Conservation (phyloP, 2,113 vertebrate genomes). For the Chlamydotis undulata region DNA sequence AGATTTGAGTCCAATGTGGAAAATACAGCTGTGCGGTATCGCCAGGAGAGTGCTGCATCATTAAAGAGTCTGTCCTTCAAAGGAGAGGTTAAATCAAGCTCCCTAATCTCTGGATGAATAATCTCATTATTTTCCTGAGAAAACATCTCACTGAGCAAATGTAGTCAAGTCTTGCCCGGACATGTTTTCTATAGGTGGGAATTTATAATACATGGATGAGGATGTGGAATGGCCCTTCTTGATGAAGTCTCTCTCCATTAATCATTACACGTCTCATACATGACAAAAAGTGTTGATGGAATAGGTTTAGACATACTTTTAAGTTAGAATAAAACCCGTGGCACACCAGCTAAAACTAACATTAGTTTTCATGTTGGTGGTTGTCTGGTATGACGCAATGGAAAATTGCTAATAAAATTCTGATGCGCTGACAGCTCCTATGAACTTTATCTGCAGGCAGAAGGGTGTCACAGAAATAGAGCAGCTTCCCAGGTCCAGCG, state of each 20-base stretch:
- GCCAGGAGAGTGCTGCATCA: neutral
- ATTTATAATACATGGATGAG: neutral
- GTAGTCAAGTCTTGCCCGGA: conserved; percentile 3
- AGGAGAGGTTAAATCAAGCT: conserved; percentile 13
- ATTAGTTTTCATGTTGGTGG: neutral
- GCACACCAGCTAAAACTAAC: neutral
- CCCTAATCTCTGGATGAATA: conserved; percentile 42
- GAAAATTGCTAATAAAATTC: neutral
- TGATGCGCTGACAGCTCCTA: neutral
- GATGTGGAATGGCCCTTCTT: neutral
- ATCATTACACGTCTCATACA: conserved; percentile 6
- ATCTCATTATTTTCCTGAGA: conserved; percentile 48
- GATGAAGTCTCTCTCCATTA: conserved; percentile 1
- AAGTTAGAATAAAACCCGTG: neutral
- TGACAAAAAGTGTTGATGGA: conserved; percentile 11
- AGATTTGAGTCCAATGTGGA: neutral
- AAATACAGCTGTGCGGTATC: neutral
- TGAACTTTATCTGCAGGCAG: neutral
- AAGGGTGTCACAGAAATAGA: neutral
- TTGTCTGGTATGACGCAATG: conserved; percentile 41
- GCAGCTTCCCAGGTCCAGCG: neutral
- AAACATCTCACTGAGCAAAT: conserved; percentile 4
- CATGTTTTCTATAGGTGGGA: conserved; percentile 27
- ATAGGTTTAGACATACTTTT: neutral
- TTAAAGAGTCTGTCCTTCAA: neutral